phyloP scores from a whole-genome alignment of 2,888 invertebrate genomes.

The Sinhomidia bicolor region DNA sequence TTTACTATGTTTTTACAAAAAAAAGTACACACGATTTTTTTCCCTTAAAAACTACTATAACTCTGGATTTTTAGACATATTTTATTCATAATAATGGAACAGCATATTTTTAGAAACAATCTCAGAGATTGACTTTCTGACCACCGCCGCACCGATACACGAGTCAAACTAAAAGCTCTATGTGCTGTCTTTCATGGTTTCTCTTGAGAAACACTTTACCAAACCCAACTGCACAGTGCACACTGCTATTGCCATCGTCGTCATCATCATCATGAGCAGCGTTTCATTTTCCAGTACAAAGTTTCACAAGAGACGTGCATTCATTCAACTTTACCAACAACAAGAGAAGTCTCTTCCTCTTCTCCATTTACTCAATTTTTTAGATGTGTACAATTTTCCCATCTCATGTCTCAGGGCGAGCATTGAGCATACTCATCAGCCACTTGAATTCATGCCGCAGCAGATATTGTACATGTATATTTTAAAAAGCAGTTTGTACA shows the following conservation, averaged over 20 bases:
- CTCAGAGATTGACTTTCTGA: not conserved
- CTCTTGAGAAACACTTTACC: not conserved
- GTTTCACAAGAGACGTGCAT: no score
- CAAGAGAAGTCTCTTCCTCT: not conserved
- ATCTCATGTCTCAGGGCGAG: no score
- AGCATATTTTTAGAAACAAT: constrained; percentile 22
- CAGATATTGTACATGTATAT: no score
- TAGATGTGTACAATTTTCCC: no score
- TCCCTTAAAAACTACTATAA: not conserved
- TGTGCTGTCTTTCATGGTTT: not conserved
- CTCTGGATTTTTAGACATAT: not conserved
- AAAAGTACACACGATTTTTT: no score
- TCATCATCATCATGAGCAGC: no score
- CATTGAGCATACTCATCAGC: not conserved
- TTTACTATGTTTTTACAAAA: no score
- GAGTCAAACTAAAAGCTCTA: no score
- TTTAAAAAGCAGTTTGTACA: no score
- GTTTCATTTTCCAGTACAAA: no score
- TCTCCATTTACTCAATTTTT: not conserved
- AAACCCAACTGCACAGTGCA: not conserved
- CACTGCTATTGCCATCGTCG: no score
- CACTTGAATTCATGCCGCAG: no score
- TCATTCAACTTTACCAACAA: not conserved
- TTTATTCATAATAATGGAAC: not conserved
- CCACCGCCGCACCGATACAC: not conserved